phyloP scores from a whole-genome alignment of 1,140 invertebrate species.

The Drosophila lowei region DNA sequence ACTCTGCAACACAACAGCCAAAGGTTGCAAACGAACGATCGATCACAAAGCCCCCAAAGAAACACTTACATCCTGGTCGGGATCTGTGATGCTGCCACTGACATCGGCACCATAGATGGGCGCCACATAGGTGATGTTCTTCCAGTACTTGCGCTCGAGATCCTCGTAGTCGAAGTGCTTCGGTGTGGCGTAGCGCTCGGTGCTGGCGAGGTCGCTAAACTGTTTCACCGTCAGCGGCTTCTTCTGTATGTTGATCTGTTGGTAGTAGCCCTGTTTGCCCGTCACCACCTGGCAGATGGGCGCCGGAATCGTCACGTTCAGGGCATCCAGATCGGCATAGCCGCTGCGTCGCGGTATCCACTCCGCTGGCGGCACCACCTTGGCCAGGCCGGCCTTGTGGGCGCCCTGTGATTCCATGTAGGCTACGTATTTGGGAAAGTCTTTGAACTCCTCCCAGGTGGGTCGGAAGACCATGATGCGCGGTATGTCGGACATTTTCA shows the following conservation, averaged over 20 bases:
- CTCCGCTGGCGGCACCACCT: constrained; percentile 97
- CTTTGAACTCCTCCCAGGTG: constrained; percentile 97
- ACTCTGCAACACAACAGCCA: constrained; percentile 54
- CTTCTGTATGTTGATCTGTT: constrained; percentile 98
- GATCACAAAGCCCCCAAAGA: constrained; percentile 2
- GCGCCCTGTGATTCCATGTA: constrained; percentile 97
- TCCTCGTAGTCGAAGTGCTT: constrained; percentile 96
- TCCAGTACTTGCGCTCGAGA: constrained; percentile 99
- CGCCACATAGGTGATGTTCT: constrained; percentile 95
- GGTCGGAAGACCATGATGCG: constrained; percentile 92
- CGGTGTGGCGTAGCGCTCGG: constrained; percentile 92
- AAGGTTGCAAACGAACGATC: constrained; percentile 15
- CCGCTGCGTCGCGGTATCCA: constrained; percentile 95
- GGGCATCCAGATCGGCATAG: constrained; percentile 90
- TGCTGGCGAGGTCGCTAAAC: constrained; percentile 93
- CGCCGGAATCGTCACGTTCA: constrained; percentile 93
- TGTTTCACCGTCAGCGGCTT: constrained; percentile 95
- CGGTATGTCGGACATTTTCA: constrained; percentile 79
- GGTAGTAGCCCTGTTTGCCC: constrained; percentile 97
- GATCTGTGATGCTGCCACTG: constrained; percentile 96
- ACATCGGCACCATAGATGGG: constrained; percentile 99
- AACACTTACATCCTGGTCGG: constrained; percentile 85
- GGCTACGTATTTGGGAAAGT: constrained; percentile 95
- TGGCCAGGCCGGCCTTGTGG: constrained; percentile 96
- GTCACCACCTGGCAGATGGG: constrained; percentile 94